Conservation (phyloP, 2,888 invertebrate species). For the Nasonovia ribisnigri region DNA sequence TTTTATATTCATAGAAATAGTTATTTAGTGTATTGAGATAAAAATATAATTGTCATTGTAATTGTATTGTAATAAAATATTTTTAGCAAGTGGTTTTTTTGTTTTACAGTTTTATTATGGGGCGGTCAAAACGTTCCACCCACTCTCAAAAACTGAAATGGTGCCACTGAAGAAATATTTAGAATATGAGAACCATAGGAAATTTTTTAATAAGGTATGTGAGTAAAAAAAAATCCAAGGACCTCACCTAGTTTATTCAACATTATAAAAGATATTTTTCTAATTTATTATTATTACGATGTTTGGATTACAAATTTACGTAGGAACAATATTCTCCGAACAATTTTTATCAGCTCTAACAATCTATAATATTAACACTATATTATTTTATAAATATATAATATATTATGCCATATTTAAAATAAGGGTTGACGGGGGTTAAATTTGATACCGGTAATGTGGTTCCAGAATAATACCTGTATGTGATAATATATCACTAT, state of each 20-base stretch:
- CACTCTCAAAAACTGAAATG: too few species aligned
- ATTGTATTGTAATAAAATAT: too few species aligned
- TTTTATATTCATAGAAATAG: background rate
- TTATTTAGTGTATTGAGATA: too few species aligned
- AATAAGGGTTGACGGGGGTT: background rate
- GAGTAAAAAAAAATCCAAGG: background rate
- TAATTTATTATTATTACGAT: background rate
- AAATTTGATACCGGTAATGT: background rate
- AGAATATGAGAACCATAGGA: too few species aligned
- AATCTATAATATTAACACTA: background rate
- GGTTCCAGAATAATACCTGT: background rate
- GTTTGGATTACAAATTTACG: background rate
- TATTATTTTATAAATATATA: background rate
- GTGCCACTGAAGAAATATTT: too few species aligned
- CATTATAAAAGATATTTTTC: background rate
- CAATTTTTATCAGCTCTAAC: background rate
- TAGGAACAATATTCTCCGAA: background rate
- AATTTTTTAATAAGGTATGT: too few species aligned
- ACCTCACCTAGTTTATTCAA: accelerated
- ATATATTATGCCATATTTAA: background rate
- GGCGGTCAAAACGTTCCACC: too few species aligned
- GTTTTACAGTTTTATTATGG: too few species aligned
- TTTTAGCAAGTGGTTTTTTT: too few species aligned
- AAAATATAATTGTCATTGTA: too few species aligned
- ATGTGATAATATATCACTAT: background rate